phyloP scores from a whole-genome alignment of 1,140 invertebrate species.

The Charaxes varanes region DNA sequence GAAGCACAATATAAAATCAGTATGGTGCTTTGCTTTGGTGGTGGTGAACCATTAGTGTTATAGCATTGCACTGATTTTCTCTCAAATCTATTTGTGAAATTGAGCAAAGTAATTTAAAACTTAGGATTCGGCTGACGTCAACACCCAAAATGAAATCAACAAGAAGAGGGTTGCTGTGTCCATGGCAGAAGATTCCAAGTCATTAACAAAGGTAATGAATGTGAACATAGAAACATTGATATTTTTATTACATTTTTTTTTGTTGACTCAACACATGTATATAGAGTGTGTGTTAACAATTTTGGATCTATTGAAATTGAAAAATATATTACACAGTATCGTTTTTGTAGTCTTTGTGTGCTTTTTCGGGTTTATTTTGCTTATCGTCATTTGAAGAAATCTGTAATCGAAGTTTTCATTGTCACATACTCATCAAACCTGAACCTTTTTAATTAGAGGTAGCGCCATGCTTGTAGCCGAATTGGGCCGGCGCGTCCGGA shows the following conservation, averaged over 20 bases:
- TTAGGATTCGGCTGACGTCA: constrained; percentile 56
- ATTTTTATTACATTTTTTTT: background rate
- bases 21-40: too few species aligned
- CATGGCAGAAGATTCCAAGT: constrained; percentile 41
- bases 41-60: too few species aligned
- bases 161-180: constrained; percentile 50
- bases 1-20: too few species aligned
- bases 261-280: background rate
- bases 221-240: constrained; percentile 5
- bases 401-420: too few species aligned
- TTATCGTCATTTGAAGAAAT: too few species aligned
- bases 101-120: background rate
- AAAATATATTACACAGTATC: constrained; percentile 2
- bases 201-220: constrained; percentile 46
- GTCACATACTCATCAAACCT: too few species aligned
- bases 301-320: background rate
- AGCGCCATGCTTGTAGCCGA: too few species aligned
- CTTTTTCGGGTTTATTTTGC: constrained; percentile 48
- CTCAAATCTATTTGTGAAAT: background rate
- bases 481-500: too few species aligned
- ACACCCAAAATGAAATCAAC: constrained; percentile 42
- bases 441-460: too few species aligned
- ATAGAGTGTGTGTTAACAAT: constrained; percentile 2
- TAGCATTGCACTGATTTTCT: background rate
- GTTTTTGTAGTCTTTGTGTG: constrained; percentile 33